Percentiles rank a stretch among this genome's conserved stretches.
These are phyloP conservation scores for Cynopterus brachyotis DNA, from an alignment of 2,113 vertebrate genomes.

Conservation along the genomic window DNA sequence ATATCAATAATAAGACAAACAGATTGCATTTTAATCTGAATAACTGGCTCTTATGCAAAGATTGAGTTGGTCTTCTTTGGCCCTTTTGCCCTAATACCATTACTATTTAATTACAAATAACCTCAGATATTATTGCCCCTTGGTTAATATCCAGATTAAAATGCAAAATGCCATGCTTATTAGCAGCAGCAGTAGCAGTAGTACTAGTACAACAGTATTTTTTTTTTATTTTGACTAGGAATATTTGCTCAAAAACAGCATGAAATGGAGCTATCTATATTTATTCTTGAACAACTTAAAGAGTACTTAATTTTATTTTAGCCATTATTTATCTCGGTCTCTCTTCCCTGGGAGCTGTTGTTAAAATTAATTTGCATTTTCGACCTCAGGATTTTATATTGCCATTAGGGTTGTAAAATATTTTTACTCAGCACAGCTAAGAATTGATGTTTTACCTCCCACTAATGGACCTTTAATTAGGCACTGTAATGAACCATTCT, in stretches of 20 bases:
- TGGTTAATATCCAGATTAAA: background rate
- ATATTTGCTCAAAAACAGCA: background rate
- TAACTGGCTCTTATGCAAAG: background rate
- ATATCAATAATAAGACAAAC: background rate
- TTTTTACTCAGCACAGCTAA: constrained; percentile 72
- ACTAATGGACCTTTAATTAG: constrained; percentile 76
- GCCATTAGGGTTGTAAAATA: constrained; percentile 59
- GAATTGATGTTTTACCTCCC: constrained; percentile 68
- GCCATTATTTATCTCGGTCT: constrained; percentile 41
- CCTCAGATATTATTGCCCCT: background rate
- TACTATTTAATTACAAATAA: constrained; percentile 35
- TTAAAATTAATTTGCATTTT: constrained; percentile 69
- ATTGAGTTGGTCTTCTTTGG: background rate
- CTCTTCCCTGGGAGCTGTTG: background rate
- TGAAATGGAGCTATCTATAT: background rate
- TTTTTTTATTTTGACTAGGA: background rate
- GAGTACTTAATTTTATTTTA: constrained; percentile 38
- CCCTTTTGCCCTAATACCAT: background rate
- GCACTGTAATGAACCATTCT: constrained; percentile 66
- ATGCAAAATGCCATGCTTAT: background rate
- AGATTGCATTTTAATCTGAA: constrained; percentile 29
- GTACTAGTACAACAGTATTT: too few relatives aligned
- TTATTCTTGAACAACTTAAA: constrained; percentile 22
- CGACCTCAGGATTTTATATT: constrained; percentile 59
- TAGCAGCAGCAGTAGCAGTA: too few relatives aligned